Conservation (phyloP, 1,140 invertebrate genomes). For the Apolygus lucorum region DNA sequence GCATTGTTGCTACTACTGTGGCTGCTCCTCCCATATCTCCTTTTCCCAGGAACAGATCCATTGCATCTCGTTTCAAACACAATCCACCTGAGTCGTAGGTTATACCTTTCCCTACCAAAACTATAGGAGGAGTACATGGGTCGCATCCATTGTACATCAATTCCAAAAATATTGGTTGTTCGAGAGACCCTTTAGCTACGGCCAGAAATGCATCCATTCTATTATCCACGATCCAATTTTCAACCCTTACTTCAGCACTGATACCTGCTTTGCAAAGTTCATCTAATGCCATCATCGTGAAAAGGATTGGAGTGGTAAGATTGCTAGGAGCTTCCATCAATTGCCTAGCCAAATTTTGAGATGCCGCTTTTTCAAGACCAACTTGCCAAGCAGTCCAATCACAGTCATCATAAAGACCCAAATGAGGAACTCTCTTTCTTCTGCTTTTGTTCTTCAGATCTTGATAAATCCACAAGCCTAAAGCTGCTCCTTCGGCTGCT, state of each 20-base stretch:
- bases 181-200: conserved; percentile 50
- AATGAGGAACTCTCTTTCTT: conserved; percentile 20
- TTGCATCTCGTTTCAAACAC: conserved; percentile 46
- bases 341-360: conserved; percentile 52
- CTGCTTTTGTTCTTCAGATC: conserved; percentile 37
- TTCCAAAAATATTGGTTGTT: conserved; percentile 53
- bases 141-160: conserved; percentile 43
- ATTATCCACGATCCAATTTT: conserved; percentile 48
- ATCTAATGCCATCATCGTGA: conserved; percentile 45
- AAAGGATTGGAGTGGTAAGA: conserved; percentile 51
- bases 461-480: conserved; percentile 57
- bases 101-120: conserved; percentile 48
- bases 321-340: conserved; percentile 58
- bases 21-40: conserved; percentile 62
- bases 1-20: conserved; percentile 46
- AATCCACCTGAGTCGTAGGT: conserved; percentile 60
- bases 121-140: conserved; percentile 40
- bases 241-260: conserved; percentile 44
- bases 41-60: conserved; percentile 51
- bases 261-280: conserved; percentile 42
- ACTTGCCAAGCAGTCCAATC: conserved; percentile 45
- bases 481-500: conserved; percentile 59
- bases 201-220: conserved; percentile 55
- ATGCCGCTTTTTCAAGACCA: conserved; percentile 48
- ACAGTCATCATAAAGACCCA: conserved; percentile 35